Percentiles rank a stretch among this genome's conserved stretches.
These are phyloP conservation scores for Dicyrtomina minuta DNA, from an alignment of 2,888 invertebrate genomes.

Conservation along the genomic window DNA sequence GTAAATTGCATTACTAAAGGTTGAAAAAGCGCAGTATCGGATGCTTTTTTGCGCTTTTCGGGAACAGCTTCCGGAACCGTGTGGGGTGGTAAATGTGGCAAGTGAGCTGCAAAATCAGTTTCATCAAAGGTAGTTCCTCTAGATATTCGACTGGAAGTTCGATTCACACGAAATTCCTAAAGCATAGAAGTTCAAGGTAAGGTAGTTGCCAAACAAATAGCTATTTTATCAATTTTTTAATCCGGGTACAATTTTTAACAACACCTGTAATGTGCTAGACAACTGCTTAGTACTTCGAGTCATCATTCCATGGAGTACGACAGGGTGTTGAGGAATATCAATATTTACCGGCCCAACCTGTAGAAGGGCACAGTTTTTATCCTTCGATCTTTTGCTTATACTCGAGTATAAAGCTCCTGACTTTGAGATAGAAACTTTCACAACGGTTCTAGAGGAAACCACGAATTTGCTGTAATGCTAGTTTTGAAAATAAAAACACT, in stretches of 20 bases:
- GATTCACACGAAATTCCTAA: constrained; percentile 76
- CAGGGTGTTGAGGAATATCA: constrained; percentile 97
- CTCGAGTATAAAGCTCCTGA: constrained; percentile 90
- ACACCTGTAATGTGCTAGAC: constrained; percentile 83
- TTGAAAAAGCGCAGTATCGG: constrained; percentile 60
- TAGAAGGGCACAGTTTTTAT: constrained; percentile 76
- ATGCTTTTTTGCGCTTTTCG: constrained; percentile 62
- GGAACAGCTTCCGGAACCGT: constrained; percentile 54
- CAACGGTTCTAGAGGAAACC: constrained; percentile 72
- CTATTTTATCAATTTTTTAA: too few species aligned
- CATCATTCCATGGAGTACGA: constrained; percentile 97
- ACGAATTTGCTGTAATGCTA: background rate
- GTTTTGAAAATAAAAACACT: constrained; percentile 15
- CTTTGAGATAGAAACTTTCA: constrained; percentile 87
- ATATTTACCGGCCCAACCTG: constrained; percentile 87
- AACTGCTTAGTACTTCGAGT: constrained; percentile 89
- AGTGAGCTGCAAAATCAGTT: constrained; percentile 56
- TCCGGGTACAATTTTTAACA: background rate
- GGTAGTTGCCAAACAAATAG: background rate
- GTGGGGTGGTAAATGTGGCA: constrained; percentile 55
- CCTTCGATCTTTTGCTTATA: constrained; percentile 70
- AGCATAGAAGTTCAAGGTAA: constrained; percentile 26
- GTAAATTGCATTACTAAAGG: constrained; percentile 87
- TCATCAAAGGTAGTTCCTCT: constrained; percentile 66
- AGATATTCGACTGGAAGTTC: constrained; percentile 74